These are phyloP conservation scores for Philaethria dido DNA, from an alignment of 2,888 invertebrate species.

Conservation along the genomic window DNA sequence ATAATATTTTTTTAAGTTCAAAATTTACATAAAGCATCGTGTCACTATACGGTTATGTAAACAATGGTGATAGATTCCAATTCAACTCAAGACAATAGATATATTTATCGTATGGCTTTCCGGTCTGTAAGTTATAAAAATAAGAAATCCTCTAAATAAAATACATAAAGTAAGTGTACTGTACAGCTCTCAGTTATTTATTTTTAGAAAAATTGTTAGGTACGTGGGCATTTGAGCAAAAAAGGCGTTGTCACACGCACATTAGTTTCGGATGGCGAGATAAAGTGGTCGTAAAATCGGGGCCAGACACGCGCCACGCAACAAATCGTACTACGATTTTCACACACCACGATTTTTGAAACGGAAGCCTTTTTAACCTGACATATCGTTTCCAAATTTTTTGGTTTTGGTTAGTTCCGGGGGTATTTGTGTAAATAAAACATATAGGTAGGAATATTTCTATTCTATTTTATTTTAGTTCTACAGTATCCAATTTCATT, in stretches of 20 bases:
- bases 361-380: constrained; percentile 23
- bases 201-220: constrained; percentile 1
- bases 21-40: too few relatives aligned
- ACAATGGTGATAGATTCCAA: too few relatives aligned
- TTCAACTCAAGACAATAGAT: too few relatives aligned
- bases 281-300: constrained; percentile 63
- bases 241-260: constrained; percentile 51
- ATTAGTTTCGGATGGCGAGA: constrained; percentile 54
- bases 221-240: constrained; percentile 38
- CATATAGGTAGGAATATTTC: too few relatives aligned
- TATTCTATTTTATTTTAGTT: background rate
- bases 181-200: background rate
- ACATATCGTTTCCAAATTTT: constrained; percentile 16
- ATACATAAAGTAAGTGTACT: background rate
- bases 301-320: constrained; percentile 52
- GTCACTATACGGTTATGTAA: too few relatives aligned
- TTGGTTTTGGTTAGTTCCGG: background rate
- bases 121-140: background rate
- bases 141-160: background rate
- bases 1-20: too few relatives aligned
- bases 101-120: too few relatives aligned
- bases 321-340: constrained; percentile 52
- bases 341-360: constrained; percentile 28
- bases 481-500: background rate
- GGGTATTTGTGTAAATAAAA: background rate